These are phyloP conservation scores for Xerus inauris DNA, from an alignment of 2,113 vertebrate species.

Conservation along the genomic window DNA sequence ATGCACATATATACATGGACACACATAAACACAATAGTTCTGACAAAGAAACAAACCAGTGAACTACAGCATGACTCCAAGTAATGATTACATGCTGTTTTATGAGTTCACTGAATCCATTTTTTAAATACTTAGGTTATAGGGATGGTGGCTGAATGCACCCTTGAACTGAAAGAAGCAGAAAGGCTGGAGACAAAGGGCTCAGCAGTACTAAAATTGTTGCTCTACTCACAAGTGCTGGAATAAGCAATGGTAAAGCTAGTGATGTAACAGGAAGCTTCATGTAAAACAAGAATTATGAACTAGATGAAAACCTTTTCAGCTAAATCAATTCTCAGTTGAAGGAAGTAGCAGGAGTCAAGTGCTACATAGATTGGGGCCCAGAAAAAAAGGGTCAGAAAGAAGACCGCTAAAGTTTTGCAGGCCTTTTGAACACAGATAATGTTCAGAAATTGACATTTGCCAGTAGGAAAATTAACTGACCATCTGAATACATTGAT, in stretches of 20 bases:
- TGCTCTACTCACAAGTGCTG: neutral
- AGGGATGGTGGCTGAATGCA: neutral
- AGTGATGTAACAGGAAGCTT: neutral
- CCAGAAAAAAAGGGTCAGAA: neutral
- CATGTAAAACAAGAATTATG: neutral
- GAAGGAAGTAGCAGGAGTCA: slow-evolving; percentile 16
- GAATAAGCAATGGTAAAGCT: slow-evolving; percentile 4
- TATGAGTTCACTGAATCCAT: neutral
- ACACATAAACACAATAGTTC: neutral
- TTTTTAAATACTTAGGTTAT: slow-evolving; percentile 34
- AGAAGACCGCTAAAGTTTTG: neutral
- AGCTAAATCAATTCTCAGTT: neutral
- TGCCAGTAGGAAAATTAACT: neutral
- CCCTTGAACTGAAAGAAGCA: neutral
- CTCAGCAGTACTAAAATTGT: fast-evolving
- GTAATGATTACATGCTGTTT: neutral
- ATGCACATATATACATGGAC: neutral
- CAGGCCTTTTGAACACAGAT: neutral
- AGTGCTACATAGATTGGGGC: neutral
- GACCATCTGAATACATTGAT: neutral
- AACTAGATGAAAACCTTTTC: neutral
- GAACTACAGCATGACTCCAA: neutral
- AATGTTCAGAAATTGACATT: neutral
- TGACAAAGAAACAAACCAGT: slow-evolving; percentile 26
- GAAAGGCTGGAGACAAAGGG: neutral